phyloP scores from a whole-genome alignment of 2,888 invertebrate species.

The Plebejus anna region DNA sequence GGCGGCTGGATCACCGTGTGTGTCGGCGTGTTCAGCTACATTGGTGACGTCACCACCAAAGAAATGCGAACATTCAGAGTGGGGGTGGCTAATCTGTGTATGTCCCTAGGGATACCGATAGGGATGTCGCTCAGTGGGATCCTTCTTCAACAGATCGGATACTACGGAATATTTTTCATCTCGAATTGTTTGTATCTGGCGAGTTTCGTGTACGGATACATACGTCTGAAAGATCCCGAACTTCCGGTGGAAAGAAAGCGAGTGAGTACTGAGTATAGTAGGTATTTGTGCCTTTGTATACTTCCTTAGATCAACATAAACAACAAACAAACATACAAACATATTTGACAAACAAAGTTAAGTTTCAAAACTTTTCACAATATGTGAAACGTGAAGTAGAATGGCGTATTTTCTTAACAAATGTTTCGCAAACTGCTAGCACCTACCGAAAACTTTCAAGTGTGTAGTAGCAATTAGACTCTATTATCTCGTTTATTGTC shows the following conservation, averaged over 20 bases:
- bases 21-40: conserved; percentile 82
- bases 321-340: neutral
- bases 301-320: conserved; percentile 32
- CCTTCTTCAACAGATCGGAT: conserved; percentile 71
- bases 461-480: conserved; percentile 3
- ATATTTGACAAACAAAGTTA: neutral
- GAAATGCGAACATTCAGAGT: conserved; percentile 82
- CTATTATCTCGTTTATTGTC: neutral
- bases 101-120: conserved; percentile 80
- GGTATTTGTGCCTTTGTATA: neutral
- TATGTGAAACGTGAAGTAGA: neutral
- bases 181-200: conserved; percentile 74
- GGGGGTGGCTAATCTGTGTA: conserved; percentile 81
- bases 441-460: neutral
- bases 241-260: conserved; percentile 62
- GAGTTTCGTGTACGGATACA: conserved; percentile 74
- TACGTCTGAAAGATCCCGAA: conserved; percentile 67
- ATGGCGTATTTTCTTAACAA: neutral
- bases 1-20: conserved; percentile 81
- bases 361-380: neutral
- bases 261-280: conserved; percentile 64
- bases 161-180: conserved; percentile 74
- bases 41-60: conserved; percentile 80
- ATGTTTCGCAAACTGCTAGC: neutral
- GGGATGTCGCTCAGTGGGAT: conserved; percentile 80